Evolutionary conservation across 1,140 invertebrate species (phyloP).

Genomic region (Diploscapter pachys): DNA sequence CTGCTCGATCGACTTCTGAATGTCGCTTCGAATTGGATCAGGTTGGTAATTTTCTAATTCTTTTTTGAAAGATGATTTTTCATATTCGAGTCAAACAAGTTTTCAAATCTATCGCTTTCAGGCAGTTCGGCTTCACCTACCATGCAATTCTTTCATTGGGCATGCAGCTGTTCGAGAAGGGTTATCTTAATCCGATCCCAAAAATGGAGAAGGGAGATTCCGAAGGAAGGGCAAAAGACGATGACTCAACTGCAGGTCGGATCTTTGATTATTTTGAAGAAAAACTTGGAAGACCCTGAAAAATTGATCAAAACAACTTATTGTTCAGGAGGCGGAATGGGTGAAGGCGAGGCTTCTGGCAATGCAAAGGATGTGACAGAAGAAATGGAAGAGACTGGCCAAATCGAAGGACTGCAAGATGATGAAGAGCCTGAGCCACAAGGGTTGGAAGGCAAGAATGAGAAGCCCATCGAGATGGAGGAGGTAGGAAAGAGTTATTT

Average conservation of each 20-base stretch:
- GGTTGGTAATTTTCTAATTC: too few relatives aligned
- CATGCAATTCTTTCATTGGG: slow-evolving; percentile 28
- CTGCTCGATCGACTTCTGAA: too few relatives aligned
- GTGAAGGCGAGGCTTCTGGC: slow-evolving; percentile 56
- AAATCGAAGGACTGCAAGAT: slow-evolving; percentile 59
- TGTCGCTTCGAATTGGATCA: too few relatives aligned
- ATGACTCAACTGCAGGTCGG: slow-evolving; percentile 25
- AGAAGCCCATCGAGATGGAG: slow-evolving; percentile 50
- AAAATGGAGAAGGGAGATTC: slow-evolving; percentile 70
- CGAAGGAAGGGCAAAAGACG: slow-evolving; percentile 52
- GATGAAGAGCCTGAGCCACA: slow-evolving; percentile 24
- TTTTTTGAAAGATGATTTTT: too few relatives aligned
- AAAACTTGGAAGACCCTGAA: too few relatives aligned
- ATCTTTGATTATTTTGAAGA: slow-evolving; percentile 1
- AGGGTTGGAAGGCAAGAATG: slow-evolving; percentile 39
- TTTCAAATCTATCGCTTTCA: too few relatives aligned
- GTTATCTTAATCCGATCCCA: slow-evolving; percentile 82
- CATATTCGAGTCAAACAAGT: too few relatives aligned
- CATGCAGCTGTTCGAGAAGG: slow-evolving; percentile 60
- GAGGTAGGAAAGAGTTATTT: slow-evolving; percentile 31
- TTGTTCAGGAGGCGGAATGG: slow-evolving; percentile 43
- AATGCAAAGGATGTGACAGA: slow-evolving; percentile 87
- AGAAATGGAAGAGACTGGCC: slow-evolving; percentile 85
- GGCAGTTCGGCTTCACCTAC: slow-evolving; percentile 14
- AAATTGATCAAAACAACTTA: too few relatives aligned